Conservation (phyloP, 1,140 invertebrate species). For the Telenomus remus region DNA sequence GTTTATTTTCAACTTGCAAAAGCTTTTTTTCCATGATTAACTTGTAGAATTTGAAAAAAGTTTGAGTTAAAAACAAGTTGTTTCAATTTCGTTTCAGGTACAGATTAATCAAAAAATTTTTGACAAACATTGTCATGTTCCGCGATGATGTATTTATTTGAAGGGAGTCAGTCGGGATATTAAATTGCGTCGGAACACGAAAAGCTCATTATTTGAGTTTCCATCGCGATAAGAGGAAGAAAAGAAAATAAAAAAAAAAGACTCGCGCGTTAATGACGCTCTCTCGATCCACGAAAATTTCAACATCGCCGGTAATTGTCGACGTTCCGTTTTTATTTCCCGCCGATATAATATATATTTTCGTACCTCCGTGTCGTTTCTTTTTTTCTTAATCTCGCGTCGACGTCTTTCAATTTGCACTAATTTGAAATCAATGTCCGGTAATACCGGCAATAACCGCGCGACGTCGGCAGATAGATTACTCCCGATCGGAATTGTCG, state of each 20-base stretch:
- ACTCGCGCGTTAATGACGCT: background rate
- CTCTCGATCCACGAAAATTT: conserved; percentile 33
- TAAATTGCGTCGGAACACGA: background rate
- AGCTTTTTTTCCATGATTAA: too few relatives aligned
- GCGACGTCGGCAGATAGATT: conserved; percentile 57
- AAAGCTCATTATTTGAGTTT: background rate
- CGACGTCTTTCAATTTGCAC: conserved; percentile 60
- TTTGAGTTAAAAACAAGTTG: too few relatives aligned
- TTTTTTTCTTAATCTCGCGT: conserved; percentile 38
- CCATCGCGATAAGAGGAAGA: background rate
- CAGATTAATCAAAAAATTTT: too few relatives aligned
- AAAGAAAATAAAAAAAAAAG: background rate
- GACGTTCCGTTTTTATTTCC: conserved; percentile 14
- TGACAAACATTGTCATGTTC: too few relatives aligned
- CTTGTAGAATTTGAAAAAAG: too few relatives aligned
- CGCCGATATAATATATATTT: conserved; percentile 2
- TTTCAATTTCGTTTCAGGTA: too few relatives aligned
- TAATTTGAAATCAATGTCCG: conserved; percentile 69
- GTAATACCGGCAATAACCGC: conserved; percentile 60
- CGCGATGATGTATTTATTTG: too few relatives aligned
- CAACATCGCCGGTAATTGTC: conserved; percentile 42
- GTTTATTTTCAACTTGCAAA: too few relatives aligned
- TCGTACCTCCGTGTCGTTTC: conserved; percentile 9
- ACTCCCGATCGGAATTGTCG: conserved; percentile 50
- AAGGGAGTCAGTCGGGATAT: too few relatives aligned